Conservation (phyloP, 1,140 invertebrate genomes). For the Drosophila nebulosa region DNA sequence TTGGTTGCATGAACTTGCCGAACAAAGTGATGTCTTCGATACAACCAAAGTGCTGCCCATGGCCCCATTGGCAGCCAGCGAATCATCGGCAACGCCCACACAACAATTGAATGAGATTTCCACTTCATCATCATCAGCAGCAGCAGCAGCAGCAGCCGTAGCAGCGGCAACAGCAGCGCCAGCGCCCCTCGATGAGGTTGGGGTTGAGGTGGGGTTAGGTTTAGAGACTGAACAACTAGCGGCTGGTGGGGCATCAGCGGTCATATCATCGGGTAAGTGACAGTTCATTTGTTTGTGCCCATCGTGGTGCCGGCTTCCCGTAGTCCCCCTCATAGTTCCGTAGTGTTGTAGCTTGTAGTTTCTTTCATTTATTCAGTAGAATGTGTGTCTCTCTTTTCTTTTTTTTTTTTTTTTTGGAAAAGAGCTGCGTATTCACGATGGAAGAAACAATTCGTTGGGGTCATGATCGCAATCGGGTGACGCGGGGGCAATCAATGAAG, state of each 20-base stretch:
- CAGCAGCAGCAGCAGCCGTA: background rate
- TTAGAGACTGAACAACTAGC: background rate
- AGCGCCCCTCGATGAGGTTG: slow-evolving; percentile 1
- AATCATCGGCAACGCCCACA: slow-evolving; percentile 71
- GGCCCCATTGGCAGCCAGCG: slow-evolving; percentile 64
- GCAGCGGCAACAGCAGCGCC: background rate
- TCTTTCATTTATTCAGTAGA: background rate
- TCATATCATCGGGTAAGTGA: slow-evolving; percentile 49
- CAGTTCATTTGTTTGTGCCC: background rate
- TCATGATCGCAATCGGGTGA: background rate
- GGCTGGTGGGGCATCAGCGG: slow-evolving; percentile 9
- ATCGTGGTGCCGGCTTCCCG: background rate
- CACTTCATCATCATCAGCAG: background rate
- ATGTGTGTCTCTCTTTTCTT: background rate
- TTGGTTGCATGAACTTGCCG: slow-evolving; percentile 71
- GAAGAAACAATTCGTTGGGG: background rate
- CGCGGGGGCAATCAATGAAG: background rate
- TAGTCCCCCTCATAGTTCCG: too few species aligned
- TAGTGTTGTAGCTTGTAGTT: background rate
- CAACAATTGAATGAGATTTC: slow-evolving; percentile 54
- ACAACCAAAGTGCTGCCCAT: slow-evolving; percentile 67
- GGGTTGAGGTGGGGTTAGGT: slow-evolving; percentile 33
- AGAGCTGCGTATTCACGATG: background rate
- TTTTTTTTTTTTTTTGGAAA: background rate
- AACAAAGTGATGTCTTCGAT: slow-evolving; percentile 76